Evolutionary conservation across 2,888 invertebrate species (phyloP), one percentile per base, ranked within the genome.

Genomic region (Blastobasis lacticolella): DNA sequence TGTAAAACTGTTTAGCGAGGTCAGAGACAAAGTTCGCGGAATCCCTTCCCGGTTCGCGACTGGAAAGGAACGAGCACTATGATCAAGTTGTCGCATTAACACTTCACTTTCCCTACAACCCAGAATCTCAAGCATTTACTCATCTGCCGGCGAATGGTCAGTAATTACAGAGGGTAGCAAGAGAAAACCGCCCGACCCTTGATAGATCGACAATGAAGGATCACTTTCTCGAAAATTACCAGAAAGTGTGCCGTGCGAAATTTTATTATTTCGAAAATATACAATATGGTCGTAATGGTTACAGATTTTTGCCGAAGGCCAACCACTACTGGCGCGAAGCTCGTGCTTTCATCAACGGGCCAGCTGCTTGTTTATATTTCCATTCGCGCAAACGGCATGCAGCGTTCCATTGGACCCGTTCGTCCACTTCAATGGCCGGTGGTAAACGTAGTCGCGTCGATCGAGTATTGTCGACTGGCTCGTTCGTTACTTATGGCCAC

Each of bases 211-310:
- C 77, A 76, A 78, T 75, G 77, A 78, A 80, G 76, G 75, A 85
- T 81, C 69, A 80, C 87, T 88, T 88, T 87, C 87, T 75, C 87
- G 81, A 81, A 84, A 83, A 85, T 85, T 83, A 75, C 62, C 73
- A 60, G 78, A 84, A 87, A 85, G 87, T 87, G 64, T 80, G 81
- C 66, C 86, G 76, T 81, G 84, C 62, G 78, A 83, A 81, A 76
- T 75, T 69, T 74, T 51, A 23, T 55, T 77, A 75, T 78, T 72
- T 70, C 67, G 65, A 69, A 75, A 80, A 77, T 73, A 67, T 74
- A 69, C 70, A 74, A 65, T 72, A 65, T 62, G 67, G 56, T 61
- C 51, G 64, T 66, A 67, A 61, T 61, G 67, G 56, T 61, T 51
- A 63, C 66, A 67, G 61, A 74, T 73, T 75, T 73, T 62, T 59